Evolutionary conservation across 2,888 invertebrate species (phyloP).

Genomic region (Rutpela maculata): DNA sequence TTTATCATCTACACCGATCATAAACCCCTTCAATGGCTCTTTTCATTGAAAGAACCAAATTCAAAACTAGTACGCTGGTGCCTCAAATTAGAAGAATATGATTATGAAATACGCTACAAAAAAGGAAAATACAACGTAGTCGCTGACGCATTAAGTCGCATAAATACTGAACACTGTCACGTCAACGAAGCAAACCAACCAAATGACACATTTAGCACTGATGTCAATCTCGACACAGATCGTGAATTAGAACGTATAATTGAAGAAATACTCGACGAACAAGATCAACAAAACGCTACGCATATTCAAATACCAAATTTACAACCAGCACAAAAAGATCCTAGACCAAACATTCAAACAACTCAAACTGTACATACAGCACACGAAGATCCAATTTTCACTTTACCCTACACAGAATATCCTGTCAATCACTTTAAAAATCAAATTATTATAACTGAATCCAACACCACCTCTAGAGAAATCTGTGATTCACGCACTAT

Average conservation of each 20-base stretch:
- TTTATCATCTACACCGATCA: slow-evolving; percentile 52
- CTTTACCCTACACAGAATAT: slow-evolving; percentile 22
- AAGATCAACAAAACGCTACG: too few species aligned
- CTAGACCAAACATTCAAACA: slow-evolving; percentile 19
- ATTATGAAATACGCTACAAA: slow-evolving; percentile 45
- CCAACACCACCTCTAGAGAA: background rate
- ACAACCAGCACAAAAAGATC: too few species aligned
- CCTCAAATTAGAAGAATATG: slow-evolving; percentile 47
- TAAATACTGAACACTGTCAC: slow-evolving; percentile 16
- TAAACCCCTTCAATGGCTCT: slow-evolving; percentile 56
- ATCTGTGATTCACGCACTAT: background rate
- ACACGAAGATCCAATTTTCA: slow-evolving; percentile 30
- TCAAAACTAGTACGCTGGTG: slow-evolving; percentile 48
- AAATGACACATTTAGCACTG: too few species aligned
- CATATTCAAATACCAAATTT: too few species aligned
- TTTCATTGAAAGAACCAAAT: slow-evolving; percentile 52
- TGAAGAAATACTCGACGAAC: too few species aligned
- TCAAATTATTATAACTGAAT: slow-evolving; percentile 34
- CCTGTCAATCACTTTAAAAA: slow-evolving; percentile 31
- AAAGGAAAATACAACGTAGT: slow-evolving; percentile 44
- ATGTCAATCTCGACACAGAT: too few species aligned
- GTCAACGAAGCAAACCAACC: background rate
- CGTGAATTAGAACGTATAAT: too few species aligned
- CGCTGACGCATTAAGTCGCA: slow-evolving; percentile 47
- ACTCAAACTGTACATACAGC: slow-evolving; percentile 28